Evolutionary conservation across 2,888 invertebrate genomes (phyloP).

Genomic region (Oxytorus armatus): DNA sequence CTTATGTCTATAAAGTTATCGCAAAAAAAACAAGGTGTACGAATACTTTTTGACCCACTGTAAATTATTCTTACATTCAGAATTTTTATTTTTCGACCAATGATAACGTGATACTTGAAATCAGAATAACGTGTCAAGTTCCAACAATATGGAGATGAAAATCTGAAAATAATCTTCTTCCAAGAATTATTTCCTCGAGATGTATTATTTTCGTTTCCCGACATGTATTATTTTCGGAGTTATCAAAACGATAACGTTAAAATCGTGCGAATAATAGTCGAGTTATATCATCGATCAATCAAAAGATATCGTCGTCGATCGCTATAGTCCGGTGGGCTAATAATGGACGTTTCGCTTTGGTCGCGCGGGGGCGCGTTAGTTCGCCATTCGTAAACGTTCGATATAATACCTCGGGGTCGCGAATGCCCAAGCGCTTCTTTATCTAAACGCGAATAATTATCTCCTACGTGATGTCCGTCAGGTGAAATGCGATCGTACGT

Average conservation of each 20-base stretch:
- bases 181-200: no score
- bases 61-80: no score
- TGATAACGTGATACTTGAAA: no score
- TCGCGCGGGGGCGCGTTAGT: background rate
- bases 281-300: background rate
- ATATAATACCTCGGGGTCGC: constrained; percentile 75
- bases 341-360: constrained; percentile 46
- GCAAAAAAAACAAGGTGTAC: no score
- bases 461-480: constrained; percentile 71
- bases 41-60: no score
- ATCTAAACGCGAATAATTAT: constrained; percentile 81
- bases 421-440: constrained; percentile 75
- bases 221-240: background rate
- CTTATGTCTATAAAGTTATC: no score
- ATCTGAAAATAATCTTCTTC: no score
- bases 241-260: background rate
- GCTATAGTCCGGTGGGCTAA: background rate
- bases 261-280: background rate
- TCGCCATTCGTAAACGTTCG: constrained; percentile 61
- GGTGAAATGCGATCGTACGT: constrained; percentile 68
- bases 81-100: no score
- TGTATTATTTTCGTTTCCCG: no score
- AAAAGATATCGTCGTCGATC: background rate
- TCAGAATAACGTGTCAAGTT: no score
- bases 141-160: no score